These are phyloP conservation scores for Drosophila mimetica DNA, from an alignment of 2,888 invertebrate species.

Conservation along the genomic window DNA sequence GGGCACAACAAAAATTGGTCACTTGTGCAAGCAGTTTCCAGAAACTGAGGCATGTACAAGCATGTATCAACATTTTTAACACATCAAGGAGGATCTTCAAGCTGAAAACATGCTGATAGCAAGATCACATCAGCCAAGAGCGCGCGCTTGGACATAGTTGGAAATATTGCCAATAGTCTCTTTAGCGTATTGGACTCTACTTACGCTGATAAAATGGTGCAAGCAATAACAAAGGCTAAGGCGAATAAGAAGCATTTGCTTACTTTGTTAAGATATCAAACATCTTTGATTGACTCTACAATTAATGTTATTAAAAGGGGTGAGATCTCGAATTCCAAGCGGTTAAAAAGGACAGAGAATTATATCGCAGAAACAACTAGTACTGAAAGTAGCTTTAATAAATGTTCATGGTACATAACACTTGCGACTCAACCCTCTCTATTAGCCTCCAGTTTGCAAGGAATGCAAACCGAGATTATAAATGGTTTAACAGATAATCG, in stretches of 20 bases:
- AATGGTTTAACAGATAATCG: neutral
- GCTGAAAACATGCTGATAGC: neutral
- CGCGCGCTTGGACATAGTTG: neutral
- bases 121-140: neutral
- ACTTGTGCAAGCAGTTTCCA: neutral
- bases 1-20: neutral
- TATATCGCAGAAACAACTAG: neutral
- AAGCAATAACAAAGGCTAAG: neutral
- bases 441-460: neutral
- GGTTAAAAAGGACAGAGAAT: neutral
- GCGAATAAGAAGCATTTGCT: neutral
- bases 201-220: constrained; percentile 1
- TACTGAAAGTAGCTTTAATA: no score
- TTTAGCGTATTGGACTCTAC: no score
- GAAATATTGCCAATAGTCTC: neutral
- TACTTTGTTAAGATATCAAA: neutral
- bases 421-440: neutral
- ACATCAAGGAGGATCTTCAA: neutral
- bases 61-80: no score
- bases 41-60: no score
- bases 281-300: neutral
- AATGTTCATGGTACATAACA: neutral
- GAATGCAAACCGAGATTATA: neutral
- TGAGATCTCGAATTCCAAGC: neutral
- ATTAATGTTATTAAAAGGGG: neutral